Percentiles rank a stretch among this genome's conserved stretches.
Evolutionary conservation across 2,888 invertebrate genomes (phyloP).

Genomic region (Gastracanthus pulcherrimus): DNA sequence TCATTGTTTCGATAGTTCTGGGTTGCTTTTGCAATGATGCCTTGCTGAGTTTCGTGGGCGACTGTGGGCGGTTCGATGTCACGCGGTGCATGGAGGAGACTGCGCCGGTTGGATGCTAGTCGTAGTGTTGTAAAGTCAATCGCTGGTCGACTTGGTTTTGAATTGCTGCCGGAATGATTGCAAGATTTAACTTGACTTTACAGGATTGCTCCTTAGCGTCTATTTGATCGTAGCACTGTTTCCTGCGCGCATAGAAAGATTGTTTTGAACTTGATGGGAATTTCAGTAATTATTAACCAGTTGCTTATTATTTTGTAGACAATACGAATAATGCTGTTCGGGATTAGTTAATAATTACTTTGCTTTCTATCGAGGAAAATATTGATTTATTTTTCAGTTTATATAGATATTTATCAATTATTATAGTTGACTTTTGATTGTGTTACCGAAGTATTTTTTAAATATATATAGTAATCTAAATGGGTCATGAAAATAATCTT

Average conservation of each 20-base stretch:
- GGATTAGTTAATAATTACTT: too few relatives aligned
- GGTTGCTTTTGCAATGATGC: background rate
- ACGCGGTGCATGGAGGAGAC: background rate
- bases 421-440: background rate
- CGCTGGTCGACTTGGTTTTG: background rate
- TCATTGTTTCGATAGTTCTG: background rate
- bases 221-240: too few relatives aligned
- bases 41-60: background rate
- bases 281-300: too few relatives aligned
- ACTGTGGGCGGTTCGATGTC: background rate
- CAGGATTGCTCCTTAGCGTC: too few relatives aligned
- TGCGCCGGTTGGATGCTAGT: background rate
- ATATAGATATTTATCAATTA: background rate
- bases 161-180: background rate
- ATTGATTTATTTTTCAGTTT: background rate
- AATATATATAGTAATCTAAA: background rate
- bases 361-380: too few relatives aligned
- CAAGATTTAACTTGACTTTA: background rate
- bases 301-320: too few relatives aligned
- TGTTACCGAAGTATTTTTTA: slow-evolving; percentile 5
- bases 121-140: background rate
- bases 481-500: too few relatives aligned
- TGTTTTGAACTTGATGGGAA: too few relatives aligned
- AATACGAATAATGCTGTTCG: too few relatives aligned
- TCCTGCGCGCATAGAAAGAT: too few relatives aligned